Conservation (phyloP, 2,797 vertebrate genomes). For the Mionectes olivaceus region DNA sequence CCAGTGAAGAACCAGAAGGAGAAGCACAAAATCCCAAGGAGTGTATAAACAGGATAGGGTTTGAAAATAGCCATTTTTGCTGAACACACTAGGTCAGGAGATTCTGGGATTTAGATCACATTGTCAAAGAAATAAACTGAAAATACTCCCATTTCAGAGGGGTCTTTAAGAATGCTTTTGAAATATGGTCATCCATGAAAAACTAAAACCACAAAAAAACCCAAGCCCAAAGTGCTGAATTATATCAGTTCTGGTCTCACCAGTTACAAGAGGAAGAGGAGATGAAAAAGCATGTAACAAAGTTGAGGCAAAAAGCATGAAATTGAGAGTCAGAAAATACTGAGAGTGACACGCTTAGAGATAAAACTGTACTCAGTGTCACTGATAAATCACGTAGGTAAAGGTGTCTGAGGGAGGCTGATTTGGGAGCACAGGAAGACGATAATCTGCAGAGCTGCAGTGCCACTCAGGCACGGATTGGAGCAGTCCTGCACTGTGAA, state of each 20-base stretch:
- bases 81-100: not conserved
- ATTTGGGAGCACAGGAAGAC: not conserved
- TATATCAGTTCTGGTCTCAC: not conserved
- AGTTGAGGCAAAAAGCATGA: not conserved
- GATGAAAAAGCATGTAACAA: not conserved
- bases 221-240: not conserved
- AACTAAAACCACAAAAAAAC: not conserved
- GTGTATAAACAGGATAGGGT: fast-evolving
- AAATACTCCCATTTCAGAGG: not conserved
- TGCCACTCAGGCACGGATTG: not conserved
- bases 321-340: not conserved
- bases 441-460: not conserved
- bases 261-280: not conserved
- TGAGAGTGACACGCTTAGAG: not conserved
- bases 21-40: not conserved
- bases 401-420: not conserved
- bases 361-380: not conserved
- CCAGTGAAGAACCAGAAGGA: fast-evolving
- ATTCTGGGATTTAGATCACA: not conserved
- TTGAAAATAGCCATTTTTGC: not conserved
- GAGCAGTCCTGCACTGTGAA: not conserved
- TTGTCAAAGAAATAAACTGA: not conserved
- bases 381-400: not conserved
- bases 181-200: not conserved
- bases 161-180: not conserved